These are phyloP conservation scores for Enteromius treurensis DNA, from an alignment of 2,797 vertebrate species.

Conservation along the genomic window DNA sequence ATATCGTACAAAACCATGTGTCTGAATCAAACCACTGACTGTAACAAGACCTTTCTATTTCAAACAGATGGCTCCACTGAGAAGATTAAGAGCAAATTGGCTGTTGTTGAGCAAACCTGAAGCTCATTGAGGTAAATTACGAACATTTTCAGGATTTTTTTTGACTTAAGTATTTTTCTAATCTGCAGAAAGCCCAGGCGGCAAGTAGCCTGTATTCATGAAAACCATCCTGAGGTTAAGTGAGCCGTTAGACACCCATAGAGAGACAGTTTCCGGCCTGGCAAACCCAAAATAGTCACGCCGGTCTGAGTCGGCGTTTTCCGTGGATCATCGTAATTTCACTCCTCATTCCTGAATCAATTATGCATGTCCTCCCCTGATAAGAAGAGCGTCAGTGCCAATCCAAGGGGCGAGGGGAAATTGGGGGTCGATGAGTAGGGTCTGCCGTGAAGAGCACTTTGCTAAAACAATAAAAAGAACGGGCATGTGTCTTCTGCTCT, in stretches of 20 bases:
- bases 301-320: slow-evolving; percentile 55
- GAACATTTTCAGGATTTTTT: background rate
- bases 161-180: background rate
- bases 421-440: slow-evolving; percentile 49
- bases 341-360: slow-evolving; percentile 78
- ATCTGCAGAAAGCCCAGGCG: slow-evolving; percentile 8
- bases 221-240: slow-evolving; percentile 30
- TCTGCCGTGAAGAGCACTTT: slow-evolving; percentile 60
- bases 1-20: slow-evolving; percentile 15
- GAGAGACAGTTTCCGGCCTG: slow-evolving; percentile 35
- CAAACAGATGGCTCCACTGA: slow-evolving; percentile 20
- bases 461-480: slow-evolving; percentile 57
- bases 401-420: slow-evolving; percentile 59
- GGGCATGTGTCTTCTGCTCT: slow-evolving; percentile 48
- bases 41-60: slow-evolving; percentile 6
- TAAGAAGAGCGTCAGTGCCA: slow-evolving; percentile 73
- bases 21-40: slow-evolving; percentile 40
- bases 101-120: slow-evolving; percentile 4
- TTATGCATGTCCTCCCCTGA: slow-evolving; percentile 78
- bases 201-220: background rate
- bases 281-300: slow-evolving; percentile 31
- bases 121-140: background rate
- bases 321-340: slow-evolving; percentile 73
- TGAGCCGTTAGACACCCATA: slow-evolving; percentile 20
- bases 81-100: slow-evolving; percentile 27